Percentiles rank a stretch among this genome's conserved stretches.
Conservation (phyloP, 1,140 invertebrate genomes). For the Copidosoma floridanum region DNA sequence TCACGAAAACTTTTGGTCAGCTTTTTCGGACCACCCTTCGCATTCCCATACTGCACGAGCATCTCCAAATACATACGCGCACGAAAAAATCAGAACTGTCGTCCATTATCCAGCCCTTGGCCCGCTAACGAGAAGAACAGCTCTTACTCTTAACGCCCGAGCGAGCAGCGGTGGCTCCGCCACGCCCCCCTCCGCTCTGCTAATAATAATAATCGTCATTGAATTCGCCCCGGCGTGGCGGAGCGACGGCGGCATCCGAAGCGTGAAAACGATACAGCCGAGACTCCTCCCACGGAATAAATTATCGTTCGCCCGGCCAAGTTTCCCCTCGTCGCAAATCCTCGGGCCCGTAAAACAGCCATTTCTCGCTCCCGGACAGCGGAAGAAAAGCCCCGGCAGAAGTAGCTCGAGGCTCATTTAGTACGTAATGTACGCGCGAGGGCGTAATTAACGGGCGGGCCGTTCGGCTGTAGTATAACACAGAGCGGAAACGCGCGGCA, state of each 20-base stretch:
- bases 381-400: constrained; percentile 24
- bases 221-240: not conserved
- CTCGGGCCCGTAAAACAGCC: constrained; percentile 21
- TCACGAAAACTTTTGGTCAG: no score
- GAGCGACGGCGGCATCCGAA: not conserved
- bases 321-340: not conserved
- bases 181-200: not conserved
- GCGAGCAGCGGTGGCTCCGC: no score
- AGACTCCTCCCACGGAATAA: not conserved
- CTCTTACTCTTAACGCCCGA: no score
- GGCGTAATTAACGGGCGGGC: constrained; percentile 50
- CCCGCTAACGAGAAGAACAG: not conserved
- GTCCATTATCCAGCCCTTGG: no score
- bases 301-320: not conserved
- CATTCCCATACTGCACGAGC: no score
- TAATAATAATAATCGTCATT: constrained; percentile 12
- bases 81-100: no score
- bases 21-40: no score
- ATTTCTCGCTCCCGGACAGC: constrained; percentile 9
- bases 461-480: constrained; percentile 29
- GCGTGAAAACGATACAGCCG: constrained; percentile 10
- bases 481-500: constrained; percentile 38
- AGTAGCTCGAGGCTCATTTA: constrained; percentile 32
- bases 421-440: constrained; percentile 36
- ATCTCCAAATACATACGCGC: no score